These are phyloP conservation scores for Pipistrellus kuhlii DNA, from an alignment of 2,797 vertebrate species.

Conservation along the genomic window DNA sequence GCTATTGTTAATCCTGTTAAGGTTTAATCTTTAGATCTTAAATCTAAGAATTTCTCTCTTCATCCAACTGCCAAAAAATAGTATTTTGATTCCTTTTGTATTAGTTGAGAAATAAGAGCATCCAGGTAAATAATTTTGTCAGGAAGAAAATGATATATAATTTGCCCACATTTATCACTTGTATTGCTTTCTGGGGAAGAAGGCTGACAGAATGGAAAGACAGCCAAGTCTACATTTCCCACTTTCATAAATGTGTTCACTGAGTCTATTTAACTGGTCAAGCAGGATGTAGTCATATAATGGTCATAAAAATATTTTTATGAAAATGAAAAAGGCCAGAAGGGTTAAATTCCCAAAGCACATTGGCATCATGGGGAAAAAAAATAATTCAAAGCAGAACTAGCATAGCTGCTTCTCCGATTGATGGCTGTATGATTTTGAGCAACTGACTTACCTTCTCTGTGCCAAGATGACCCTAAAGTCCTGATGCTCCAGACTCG, in stretches of 20 bases:
- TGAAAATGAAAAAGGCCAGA: not conserved
- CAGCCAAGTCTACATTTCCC: not conserved
- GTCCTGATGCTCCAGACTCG: not conserved
- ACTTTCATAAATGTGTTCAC: not conserved
- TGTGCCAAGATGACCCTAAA: not conserved
- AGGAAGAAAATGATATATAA: constrained; percentile 6
- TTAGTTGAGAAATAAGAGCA: not conserved
- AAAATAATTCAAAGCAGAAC: not conserved
- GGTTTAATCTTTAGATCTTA: constrained; percentile 45
- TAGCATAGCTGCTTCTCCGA: not conserved
- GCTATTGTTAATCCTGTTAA: not conserved
- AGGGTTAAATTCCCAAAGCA: not conserved
- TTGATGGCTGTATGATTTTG: not conserved
- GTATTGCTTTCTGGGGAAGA: not conserved
- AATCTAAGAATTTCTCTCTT: constrained; percentile 55
- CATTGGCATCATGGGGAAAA: not conserved
- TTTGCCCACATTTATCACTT: not conserved
- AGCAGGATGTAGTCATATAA: not conserved
- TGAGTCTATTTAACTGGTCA: not conserved
- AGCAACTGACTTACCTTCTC: not conserved
- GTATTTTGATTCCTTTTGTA: constrained; percentile 4
- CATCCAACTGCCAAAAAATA: constrained; percentile 11
- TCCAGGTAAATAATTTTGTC: constrained; percentile 43
- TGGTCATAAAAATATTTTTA: constrained; percentile 3
- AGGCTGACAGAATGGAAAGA: not conserved